Evolutionary conservation across 2,797 vertebrate species (phyloP), one percentile per base, ranked within the genome.

Genomic region (Anas capensis): DNA sequence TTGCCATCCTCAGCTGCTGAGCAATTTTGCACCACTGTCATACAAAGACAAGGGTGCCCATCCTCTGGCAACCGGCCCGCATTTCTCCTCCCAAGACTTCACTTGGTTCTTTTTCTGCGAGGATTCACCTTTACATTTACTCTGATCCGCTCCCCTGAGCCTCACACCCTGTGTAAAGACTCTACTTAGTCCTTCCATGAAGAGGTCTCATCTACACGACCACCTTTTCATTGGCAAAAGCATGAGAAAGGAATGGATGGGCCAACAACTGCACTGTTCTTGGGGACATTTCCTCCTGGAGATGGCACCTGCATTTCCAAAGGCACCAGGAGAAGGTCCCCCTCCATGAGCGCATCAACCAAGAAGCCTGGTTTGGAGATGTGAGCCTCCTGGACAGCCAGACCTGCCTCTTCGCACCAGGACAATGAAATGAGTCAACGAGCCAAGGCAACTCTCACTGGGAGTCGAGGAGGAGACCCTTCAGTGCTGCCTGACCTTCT

Each of bases 191-290:
- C 70, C 56, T 70, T 76, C 56, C 2, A 0, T 46, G 60, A 76
- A 72, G 54, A 68, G 6, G 19, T 79, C 24, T 92, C 31, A 11
- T 79, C 90, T 71, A 7, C 51, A 9, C 24, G 24, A 13, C 40
- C 46, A 53, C 20, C 46, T 42, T 88, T 87, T 75, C 40, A 1
- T 0, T 84, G 91, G 78, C 94, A 69, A 46, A 86, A 92, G 71
- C 82, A 81, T 85, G 90, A 93, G 78, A 93, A 94, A 57, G 90
- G 57, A 57, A 92, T 80, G 83, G 88, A 60, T 70, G 42, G 38
- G n/a, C 33, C 12, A 60, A 57, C 57, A 17, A 17, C 64, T 33
- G 34, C 58, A 44, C 34, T 80, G 68, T 57, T 53, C 56, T 64
- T 0, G 0, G 44, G 42, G 53, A 70, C 33, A 11, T 6, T 56